Percentiles rank a stretch among this genome's conserved stretches.
phyloP scores from a whole-genome alignment of 2,797 vertebrate species.

The Fringilla coelebs region DNA sequence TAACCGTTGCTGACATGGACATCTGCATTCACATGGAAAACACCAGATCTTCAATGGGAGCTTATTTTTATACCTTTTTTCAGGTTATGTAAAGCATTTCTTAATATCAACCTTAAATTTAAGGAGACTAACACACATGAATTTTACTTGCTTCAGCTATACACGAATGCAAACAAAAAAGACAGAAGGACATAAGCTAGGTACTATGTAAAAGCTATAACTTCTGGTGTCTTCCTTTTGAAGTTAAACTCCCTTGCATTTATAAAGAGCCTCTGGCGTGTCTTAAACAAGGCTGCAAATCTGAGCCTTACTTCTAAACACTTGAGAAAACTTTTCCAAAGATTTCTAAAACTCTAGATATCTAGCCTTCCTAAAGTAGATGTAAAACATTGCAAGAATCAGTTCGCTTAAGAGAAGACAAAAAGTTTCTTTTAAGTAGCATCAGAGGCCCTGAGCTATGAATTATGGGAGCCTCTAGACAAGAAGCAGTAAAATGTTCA shows the following conservation, averaged over 20 bases:
- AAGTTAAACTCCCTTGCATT: background rate
- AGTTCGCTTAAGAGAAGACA: background rate
- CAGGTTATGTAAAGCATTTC: background rate
- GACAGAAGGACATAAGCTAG: background rate
- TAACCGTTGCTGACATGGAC: background rate
- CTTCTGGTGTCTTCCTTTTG: background rate
- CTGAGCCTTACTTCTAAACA: background rate
- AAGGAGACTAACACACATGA: background rate
- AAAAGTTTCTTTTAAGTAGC: background rate
- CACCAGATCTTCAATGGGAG: accelerated
- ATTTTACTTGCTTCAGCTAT: background rate
- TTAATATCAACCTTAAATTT: background rate
- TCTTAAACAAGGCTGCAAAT: background rate
- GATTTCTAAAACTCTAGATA: background rate
- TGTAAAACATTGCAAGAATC: background rate
- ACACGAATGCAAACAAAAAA: background rate
- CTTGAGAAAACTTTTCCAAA: background rate
- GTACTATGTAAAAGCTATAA: background rate
- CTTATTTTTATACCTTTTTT: background rate
- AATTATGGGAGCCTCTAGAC: background rate
- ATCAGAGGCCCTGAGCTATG: background rate
- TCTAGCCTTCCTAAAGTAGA: background rate
- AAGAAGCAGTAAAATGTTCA: background rate
- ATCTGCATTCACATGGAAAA: background rate
- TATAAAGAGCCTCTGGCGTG: background rate